Evolutionary conservation across 1,140 invertebrate species (phyloP).

Genomic region (Cyrtorhinus lividipennis): DNA sequence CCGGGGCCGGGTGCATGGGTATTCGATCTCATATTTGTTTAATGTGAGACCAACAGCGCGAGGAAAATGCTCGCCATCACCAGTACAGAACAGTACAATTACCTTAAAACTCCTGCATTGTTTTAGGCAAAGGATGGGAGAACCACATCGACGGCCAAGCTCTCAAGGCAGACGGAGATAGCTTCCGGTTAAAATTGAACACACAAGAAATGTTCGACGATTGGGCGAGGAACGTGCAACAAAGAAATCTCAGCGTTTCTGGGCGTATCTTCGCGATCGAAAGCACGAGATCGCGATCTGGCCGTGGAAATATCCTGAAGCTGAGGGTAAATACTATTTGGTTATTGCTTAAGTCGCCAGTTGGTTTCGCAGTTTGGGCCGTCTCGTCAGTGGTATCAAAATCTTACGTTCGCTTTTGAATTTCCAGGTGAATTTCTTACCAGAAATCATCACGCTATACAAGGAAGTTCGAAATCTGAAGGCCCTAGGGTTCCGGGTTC

Average conservation of each 20-base stretch:
- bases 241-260: conserved; percentile 82
- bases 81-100: no score
- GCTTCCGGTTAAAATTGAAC: conserved; percentile 87
- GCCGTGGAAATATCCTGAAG: conserved; percentile 77
- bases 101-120: no score
- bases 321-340: conserved; percentile 51
- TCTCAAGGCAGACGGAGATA: conserved; percentile 93
- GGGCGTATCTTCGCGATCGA: conserved; percentile 93
- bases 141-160: conserved; percentile 98
- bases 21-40: no score
- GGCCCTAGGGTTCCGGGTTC: conserved; percentile 90
- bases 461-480: conserved; percentile 98
- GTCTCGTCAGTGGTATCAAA: conserved; percentile 11
- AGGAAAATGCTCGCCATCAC: no score
- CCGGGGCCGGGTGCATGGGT: no score
- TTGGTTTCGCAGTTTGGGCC: background rate
- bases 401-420: background rate
- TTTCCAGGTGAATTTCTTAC: conserved; percentile 68
- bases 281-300: conserved; percentile 60
- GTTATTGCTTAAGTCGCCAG: background rate
- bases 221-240: conserved; percentile 90
- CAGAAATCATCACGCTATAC: conserved; percentile 94
- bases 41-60: no score
- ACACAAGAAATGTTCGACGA: conserved; percentile 96
- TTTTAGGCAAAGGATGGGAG: conserved; percentile 88